These are phyloP conservation scores for Argentina silus DNA, from an alignment of 2,797 vertebrate genomes.

Conservation along the genomic window DNA sequence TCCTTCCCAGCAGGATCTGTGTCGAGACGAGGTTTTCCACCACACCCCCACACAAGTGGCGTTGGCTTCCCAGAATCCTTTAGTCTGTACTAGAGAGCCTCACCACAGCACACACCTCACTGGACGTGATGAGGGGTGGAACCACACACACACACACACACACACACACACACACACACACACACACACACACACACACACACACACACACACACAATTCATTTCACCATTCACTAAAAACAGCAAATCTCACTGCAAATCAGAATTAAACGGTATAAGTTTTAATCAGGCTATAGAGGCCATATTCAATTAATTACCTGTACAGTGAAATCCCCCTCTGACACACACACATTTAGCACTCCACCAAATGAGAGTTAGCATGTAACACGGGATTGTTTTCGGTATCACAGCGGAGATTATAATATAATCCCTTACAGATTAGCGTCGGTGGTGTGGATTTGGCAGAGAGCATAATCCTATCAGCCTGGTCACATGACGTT, in stretches of 20 bases:
- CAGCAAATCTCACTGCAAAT: no score
- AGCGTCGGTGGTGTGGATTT: not conserved
- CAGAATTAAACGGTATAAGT: no score
- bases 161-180: no score
- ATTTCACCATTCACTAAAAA: no score
- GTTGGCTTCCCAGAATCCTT: constrained; percentile 1
- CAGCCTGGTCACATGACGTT: not conserved
- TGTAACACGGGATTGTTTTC: not conserved
- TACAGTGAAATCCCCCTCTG: not conserved
- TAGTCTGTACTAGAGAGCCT: not conserved
- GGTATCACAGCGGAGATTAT: not conserved
- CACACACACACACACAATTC: no score
- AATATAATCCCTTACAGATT: not conserved
- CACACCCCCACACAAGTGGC: not conserved
- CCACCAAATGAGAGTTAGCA: not conserved
- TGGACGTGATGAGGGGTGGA: no score
- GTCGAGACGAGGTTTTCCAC: not conserved
- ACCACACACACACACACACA: no score
- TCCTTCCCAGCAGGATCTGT: not conserved
- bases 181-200: no score
- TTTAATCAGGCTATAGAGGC: no score
- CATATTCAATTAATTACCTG: not conserved
- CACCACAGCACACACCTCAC: not conserved
- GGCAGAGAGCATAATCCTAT: not conserved
- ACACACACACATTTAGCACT: not conserved